Percentiles rank a stretch among this genome's conserved stretches.
Evolutionary conservation across 2,888 invertebrate species (phyloP).

Genomic region (Pedicia rivosa): DNA sequence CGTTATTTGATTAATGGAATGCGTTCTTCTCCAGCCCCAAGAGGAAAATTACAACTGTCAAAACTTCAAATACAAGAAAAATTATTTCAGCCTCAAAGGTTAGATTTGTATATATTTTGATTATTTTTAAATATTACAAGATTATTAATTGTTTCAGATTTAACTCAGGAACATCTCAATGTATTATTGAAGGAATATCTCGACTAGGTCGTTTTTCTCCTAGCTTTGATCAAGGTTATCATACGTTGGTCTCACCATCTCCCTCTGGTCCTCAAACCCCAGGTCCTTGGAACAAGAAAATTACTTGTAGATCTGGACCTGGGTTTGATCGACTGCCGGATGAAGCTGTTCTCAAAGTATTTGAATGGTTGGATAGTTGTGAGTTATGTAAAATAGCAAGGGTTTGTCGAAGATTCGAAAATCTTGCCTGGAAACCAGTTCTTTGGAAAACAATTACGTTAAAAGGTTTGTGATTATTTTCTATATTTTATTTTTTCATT

Average conservation of each 20-base stretch:
- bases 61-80: constrained; percentile 4
- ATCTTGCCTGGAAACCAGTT: constrained; percentile 59
- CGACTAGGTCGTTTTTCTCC: constrained; percentile 39
- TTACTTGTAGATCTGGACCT: constrained; percentile 28
- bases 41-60: constrained; percentile 2
- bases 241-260: constrained; percentile 50
- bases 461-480: constrained; percentile 30
- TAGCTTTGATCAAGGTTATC: constrained; percentile 66
- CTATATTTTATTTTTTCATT: too few relatives aligned
- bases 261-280: constrained; percentile 23
- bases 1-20: constrained; percentile 26
- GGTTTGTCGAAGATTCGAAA: constrained; percentile 60
- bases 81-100: constrained; percentile 4
- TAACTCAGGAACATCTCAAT: constrained; percentile 15
- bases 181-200: constrained; percentile 25
- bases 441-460: constrained; percentile 55
- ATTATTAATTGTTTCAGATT: background rate
- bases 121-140: background rate
- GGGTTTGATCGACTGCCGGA: constrained; percentile 48
- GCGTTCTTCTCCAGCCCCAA: constrained; percentile 24
- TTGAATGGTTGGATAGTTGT: constrained; percentile 51
- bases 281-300: constrained; percentile 30
- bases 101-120: background rate
- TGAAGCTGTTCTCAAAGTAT: constrained; percentile 49
- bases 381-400: constrained; percentile 58